These are phyloP conservation scores for Chionis minor DNA, from an alignment of 2,113 vertebrate species.

Conservation along the genomic window DNA sequence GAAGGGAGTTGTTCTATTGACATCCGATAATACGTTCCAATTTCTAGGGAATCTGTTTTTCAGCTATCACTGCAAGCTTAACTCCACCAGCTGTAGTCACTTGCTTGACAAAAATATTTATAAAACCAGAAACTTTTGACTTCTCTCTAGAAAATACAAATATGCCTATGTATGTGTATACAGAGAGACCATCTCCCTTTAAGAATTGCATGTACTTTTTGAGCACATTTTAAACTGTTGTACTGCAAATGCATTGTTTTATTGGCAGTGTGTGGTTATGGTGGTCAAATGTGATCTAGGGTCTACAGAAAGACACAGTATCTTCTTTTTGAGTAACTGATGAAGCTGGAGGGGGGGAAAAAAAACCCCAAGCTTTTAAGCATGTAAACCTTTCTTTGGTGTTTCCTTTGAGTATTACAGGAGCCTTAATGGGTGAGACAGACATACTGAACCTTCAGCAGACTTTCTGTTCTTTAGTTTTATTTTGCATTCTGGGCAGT, in stretches of 20 bases:
- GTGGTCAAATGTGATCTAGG: neutral
- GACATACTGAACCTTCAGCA: neutral
- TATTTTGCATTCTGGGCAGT: constrained; percentile 45
- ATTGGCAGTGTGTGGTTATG: neutral
- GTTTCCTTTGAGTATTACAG: neutral
- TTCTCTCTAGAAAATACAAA: neutral
- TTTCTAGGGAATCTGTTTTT: neutral
- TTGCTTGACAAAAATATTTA: neutral
- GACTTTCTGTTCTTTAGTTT: constrained; percentile 37
- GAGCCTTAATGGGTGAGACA: neutral
- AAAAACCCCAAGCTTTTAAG: neutral
- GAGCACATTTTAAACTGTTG: neutral
- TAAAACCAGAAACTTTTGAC: neutral
- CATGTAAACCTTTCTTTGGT: neutral
- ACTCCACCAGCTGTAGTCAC: neutral
- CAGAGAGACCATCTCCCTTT: neutral
- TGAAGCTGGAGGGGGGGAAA: neutral
- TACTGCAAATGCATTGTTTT: neutral
- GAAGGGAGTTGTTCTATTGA: neutral
- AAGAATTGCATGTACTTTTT: neutral
- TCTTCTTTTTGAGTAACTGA: neutral
- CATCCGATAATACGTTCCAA: neutral
- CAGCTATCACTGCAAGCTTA: neutral
- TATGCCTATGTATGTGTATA: neutral
- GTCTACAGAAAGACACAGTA: neutral